phyloP scores from a whole-genome alignment of 2,888 invertebrate species.

The Aphidius colemani region DNA sequence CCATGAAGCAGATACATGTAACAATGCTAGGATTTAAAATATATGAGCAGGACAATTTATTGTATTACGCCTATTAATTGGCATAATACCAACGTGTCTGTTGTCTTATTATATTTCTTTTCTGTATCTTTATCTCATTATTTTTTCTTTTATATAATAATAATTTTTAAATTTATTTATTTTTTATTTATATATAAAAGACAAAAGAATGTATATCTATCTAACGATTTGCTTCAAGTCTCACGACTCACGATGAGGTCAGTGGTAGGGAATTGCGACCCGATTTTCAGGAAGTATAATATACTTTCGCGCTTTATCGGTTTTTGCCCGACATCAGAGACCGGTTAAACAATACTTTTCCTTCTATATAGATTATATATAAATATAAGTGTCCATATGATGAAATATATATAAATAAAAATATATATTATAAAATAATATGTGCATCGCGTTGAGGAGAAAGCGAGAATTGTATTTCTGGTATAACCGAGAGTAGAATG shows the following conservation, averaged over 20 bases:
- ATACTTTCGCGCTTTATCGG: constrained; percentile 23
- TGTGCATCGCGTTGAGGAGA: constrained; percentile 19
- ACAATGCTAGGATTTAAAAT: constrained; percentile 7
- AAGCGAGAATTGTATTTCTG: constrained; percentile 32
- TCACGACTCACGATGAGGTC: constrained; percentile 18
- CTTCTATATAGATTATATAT: background rate
- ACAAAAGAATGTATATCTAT: constrained; percentile 12
- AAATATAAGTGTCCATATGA: background rate
- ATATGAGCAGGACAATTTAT: constrained; percentile 6
- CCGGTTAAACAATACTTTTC: constrained; percentile 18
- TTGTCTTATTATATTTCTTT: constrained; percentile 9
- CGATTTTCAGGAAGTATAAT: constrained; percentile 19
- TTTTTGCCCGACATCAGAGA: constrained; percentile 7
- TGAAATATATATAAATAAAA: background rate
- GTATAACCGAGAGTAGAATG: constrained; percentile 30
- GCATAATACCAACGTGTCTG: constrained; percentile 6
- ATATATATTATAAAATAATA: background rate
- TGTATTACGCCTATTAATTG: constrained; percentile 15
- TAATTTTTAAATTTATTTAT: background rate
- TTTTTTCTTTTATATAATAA: too few relatives aligned
- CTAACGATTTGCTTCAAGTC: constrained; percentile 5
- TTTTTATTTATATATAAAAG: constrained; percentile 4
- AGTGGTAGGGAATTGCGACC: constrained; percentile 13
- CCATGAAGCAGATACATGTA: constrained; percentile 41
- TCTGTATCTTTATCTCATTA: too few relatives aligned